Conservation (phyloP, 2,113 vertebrate genomes). For the Ciconia boyciana region DNA sequence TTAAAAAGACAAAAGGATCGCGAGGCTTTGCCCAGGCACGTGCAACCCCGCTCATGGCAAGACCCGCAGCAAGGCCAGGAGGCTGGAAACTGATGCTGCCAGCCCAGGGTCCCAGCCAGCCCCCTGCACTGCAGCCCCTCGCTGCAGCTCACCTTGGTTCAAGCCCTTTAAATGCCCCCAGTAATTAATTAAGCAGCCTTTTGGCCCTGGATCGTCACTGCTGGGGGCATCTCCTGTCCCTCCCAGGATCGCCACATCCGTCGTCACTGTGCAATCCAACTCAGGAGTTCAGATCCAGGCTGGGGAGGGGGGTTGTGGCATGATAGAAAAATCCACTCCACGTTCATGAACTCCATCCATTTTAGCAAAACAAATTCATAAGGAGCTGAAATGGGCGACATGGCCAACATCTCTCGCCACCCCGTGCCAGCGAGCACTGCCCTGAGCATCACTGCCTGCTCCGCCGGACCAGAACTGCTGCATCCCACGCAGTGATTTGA, state of each 20-base stretch:
- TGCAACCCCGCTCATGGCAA: neutral
- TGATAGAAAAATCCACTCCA: neutral
- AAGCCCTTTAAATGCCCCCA: neutral
- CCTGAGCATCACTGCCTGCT: neutral
- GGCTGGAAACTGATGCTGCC: neutral
- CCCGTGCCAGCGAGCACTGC: neutral
- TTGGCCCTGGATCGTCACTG: neutral
- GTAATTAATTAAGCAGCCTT: neutral
- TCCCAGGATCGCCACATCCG: neutral
- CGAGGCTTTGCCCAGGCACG: accelerated
- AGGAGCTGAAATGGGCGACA: neutral
- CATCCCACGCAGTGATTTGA: neutral
- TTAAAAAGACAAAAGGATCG: neutral
- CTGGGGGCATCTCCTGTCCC: neutral
- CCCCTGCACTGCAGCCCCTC: neutral
- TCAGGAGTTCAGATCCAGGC: neutral
- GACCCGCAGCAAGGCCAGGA: neutral
- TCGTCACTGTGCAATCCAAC: neutral
- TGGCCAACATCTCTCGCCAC: accelerated
- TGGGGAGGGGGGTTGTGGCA: neutral
- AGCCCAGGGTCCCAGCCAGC: neutral
- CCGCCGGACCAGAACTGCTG: neutral
- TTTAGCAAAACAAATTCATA: neutral
- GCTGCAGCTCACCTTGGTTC: neutral
- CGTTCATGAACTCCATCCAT: neutral